phyloP scores from a whole-genome alignment of 2,113 vertebrate species.

The Catharus fuscescens region DNA sequence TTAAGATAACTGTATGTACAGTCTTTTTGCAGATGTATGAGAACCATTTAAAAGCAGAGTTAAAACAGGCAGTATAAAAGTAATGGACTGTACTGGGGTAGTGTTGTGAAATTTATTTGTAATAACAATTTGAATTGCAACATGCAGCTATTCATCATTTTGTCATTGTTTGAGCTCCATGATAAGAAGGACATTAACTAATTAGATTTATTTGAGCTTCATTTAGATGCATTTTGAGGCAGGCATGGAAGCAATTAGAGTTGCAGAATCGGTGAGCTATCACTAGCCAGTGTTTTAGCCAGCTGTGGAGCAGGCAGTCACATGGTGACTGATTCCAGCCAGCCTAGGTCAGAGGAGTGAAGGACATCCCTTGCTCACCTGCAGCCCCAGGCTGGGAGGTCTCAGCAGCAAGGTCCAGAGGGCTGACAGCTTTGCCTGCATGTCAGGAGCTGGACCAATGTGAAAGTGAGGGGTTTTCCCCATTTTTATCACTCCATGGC shows the following conservation, averaged over 20 bases:
- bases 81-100: neutral
- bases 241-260: neutral
- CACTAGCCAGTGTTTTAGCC: neutral
- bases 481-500: neutral
- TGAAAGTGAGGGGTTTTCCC: neutral
- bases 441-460: neutral
- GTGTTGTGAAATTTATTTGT: constrained; percentile 9
- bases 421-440: neutral
- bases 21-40: neutral
- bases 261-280: neutral
- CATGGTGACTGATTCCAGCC: neutral
- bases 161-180: neutral
- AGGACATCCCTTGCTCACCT: neutral
- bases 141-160: neutral
- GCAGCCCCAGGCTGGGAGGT: neutral
- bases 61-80: neutral
- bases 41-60: neutral
- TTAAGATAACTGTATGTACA: neutral
- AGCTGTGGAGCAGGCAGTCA: neutral
- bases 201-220: neutral
- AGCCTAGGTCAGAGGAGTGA: neutral
- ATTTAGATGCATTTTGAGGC: neutral
- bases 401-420: rapidly evolving
- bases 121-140: neutral
- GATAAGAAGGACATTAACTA: neutral